These are phyloP conservation scores for Thalassophryne amazonica DNA, from an alignment of 2,797 vertebrate genomes.

Conservation along the genomic window DNA sequence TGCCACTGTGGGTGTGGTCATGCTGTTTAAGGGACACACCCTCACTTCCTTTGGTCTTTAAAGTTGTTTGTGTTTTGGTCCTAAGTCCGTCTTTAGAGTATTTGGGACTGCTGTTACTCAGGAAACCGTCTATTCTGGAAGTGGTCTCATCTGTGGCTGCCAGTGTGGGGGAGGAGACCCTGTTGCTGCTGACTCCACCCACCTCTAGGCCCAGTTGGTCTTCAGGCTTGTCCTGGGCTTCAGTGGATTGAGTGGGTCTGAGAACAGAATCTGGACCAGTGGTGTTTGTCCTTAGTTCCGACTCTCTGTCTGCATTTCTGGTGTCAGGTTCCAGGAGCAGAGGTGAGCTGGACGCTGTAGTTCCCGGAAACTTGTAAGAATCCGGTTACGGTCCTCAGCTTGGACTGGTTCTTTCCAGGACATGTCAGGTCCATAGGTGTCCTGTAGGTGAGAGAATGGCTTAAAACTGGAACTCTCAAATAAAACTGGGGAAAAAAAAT, in stretches of 20 bases:
- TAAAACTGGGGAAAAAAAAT: not conserved
- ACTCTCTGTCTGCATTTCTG: conserved; percentile 44
- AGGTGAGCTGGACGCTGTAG: conserved; percentile 57
- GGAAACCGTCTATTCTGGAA: too few species aligned
- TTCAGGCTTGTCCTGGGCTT: conserved; percentile 3
- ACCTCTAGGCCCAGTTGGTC: too few species aligned
- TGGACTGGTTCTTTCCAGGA: conserved; percentile 44
- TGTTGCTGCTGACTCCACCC: conserved; percentile 14
- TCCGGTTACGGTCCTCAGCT: conserved; percentile 36
- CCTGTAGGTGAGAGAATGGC: conserved; percentile 43
- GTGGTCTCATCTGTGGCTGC: too few species aligned
- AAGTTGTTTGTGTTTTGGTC: not conserved
- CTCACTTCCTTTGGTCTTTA: conserved; percentile 5
- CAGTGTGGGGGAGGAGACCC: conserved; percentile 17
- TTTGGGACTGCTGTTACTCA: too few species aligned
- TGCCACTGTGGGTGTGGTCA: not conserved
- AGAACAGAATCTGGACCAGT: conserved; percentile 10
- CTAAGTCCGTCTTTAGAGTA: not conserved
- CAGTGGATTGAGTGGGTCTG: conserved; percentile 12
- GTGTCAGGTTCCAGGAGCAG: conserved; percentile 46
- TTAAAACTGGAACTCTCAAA: too few species aligned
- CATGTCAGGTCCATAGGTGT: conserved; percentile 32
- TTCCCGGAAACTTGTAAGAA: conserved; percentile 17
- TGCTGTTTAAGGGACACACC: conserved; percentile 1
- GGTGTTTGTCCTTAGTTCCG: conserved; percentile 10